Evolutionary conservation across 92 coral and sea anemone genomes (phyloP).

Genomic region (Desmophyllum pertusum): DNA sequence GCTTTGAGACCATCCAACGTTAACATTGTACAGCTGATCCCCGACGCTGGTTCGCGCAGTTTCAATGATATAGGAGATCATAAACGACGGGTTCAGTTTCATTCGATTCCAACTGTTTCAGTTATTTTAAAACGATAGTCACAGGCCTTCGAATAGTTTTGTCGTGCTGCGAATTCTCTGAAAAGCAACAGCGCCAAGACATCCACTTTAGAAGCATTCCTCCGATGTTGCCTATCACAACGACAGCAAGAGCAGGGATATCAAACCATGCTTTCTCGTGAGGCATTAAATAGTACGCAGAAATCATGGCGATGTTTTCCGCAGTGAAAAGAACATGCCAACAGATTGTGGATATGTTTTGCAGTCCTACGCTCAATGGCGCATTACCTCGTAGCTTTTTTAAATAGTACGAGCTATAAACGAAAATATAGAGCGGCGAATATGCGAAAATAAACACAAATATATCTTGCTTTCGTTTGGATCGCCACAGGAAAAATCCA

Average conservation of each 20-base stretch:
- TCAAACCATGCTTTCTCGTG: neutral
- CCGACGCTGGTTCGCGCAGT: too few relatives aligned
- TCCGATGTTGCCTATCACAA: constrained; percentile 21
- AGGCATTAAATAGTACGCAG: neutral
- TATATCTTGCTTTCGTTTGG: constrained; percentile 35
- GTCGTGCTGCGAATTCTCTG: neutral
- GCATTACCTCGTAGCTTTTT: constrained; percentile 24
- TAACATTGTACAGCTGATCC: too few relatives aligned
- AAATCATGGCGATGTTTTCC: constrained; percentile 36
- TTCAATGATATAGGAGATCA: too few relatives aligned
- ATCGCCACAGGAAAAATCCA: constrained; percentile 38
- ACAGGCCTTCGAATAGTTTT: neutral
- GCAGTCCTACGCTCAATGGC: neutral
- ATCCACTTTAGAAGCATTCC: constrained; percentile 15
- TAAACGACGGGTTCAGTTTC: too few relatives aligned
- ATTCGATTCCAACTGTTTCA: neutral
- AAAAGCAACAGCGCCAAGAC: constrained; percentile 19
- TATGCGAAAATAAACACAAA: constrained; percentile 29
- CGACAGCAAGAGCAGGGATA: neutral
- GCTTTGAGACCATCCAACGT: too few relatives aligned
- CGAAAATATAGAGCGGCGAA: constrained; percentile 31
- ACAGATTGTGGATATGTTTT: neutral
- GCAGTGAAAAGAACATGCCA: constrained; percentile 43
- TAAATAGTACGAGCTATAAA: constrained; percentile 23
- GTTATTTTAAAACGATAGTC: constrained; percentile 6